Base-by-base conservation (phyloP, 2,888 invertebrate species). In the Dicranocentrus wangi region DNA sequence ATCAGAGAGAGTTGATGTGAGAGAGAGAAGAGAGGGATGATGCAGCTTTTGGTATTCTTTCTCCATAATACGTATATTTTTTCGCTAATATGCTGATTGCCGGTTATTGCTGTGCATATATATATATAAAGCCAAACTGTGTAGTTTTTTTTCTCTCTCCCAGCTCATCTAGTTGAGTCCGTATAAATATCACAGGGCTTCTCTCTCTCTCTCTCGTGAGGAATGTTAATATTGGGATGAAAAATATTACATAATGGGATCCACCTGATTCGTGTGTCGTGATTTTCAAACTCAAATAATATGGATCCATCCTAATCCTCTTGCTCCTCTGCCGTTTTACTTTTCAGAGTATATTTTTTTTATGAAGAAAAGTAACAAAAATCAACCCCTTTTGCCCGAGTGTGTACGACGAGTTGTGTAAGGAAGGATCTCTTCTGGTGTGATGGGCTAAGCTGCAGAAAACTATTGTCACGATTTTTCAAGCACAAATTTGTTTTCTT, bases 401-500 rank as follows among this genome's bases (percentile, higher is more conserved):
- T n/a, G n/a, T n/a, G n/a, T n/a, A n/a, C n/a, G n/a, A n/a, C n/a
- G n/a, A n/a, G n/a, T n/a, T n/a, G n/a, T n/a, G n/a, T n/a, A n/a
- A n/a, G n/a, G n/a, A n/a, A n/a, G n/a, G n/a, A n/a, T n/a, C n/a
- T n/a, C n/a, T n/a, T n/a, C n/a, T n/a, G n/a, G 25, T 21, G 25
- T 25, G 21, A 55, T 19, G 51, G n/a, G 23, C 25, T 55, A 55
- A 55, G 25, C 51, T 66, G 51, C 17, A 51, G 65, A 71, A 70
- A 71, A 72, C 47, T 79, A 60, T 66, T 80, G 80, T 80, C 80
- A 80, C 80, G 80, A 80, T 73, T 80, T 79, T 72, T 68, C 63
- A 80, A 73, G 61, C 80, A 73, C 80, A 79, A 79, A 71, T 79
- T 79, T 78, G 78, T 78, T 79, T 79, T 72, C 72, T 61, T 79